Evolutionary conservation across 2,113 vertebrate species (phyloP).

Genomic region (Carettochelys insculpta): DNA sequence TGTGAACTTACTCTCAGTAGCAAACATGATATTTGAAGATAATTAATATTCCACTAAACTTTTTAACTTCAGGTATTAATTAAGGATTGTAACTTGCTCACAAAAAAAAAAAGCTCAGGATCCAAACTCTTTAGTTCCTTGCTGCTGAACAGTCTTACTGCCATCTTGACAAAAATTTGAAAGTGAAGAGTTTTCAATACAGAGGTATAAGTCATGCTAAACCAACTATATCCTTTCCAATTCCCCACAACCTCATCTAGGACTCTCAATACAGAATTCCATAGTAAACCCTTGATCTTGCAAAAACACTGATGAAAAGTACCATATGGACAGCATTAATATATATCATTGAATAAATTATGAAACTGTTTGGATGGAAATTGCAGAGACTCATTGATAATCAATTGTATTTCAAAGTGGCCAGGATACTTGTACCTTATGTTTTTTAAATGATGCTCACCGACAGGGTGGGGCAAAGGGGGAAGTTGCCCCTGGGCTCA

Average conservation of each 20-base stretch:
- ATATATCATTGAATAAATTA: neutral
- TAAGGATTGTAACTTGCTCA: neutral
- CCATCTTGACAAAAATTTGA: neutral
- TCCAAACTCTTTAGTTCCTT: neutral
- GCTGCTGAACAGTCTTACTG: neutral
- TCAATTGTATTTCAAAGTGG: neutral
- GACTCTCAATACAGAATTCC: neutral
- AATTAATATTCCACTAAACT: neutral
- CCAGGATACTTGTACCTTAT: no score
- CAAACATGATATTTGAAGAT: neutral
- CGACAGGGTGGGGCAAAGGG: no score
- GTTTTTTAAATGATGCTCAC: no score
- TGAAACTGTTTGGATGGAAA: neutral
- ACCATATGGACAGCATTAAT: neutral
- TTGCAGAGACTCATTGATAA: neutral
- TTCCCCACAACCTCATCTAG: no score
- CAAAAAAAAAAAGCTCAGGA: neutral
- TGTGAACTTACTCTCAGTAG: neutral
- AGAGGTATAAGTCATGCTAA: neutral
- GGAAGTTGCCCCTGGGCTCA: no score
- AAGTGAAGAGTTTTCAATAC: neutral
- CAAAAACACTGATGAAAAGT: rapidly evolving
- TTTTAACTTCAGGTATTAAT: neutral
- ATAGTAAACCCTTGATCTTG: neutral
- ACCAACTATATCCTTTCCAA: neutral